phyloP scores from a whole-genome alignment of 2,888 invertebrate species.

The Agrochola lota region DNA sequence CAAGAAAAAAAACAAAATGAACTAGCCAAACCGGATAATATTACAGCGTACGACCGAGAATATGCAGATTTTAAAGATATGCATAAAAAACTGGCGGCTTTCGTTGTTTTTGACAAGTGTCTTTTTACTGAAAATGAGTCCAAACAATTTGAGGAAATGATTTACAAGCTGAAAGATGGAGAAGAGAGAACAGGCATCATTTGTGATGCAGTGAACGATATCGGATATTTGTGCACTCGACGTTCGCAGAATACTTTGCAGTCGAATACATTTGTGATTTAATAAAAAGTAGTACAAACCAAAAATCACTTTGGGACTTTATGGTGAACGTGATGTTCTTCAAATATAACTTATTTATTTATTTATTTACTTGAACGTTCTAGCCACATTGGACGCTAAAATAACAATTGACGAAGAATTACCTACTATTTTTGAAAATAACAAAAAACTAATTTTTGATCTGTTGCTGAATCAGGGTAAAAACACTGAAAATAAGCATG shows the following conservation, averaged over 20 bases:
- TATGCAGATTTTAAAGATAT: neutral
- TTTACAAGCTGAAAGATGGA: neutral
- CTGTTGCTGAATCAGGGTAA: neutral
- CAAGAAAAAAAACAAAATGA: constrained; percentile 15
- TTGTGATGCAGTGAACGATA: too few species aligned
- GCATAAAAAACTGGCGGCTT: constrained; percentile 18
- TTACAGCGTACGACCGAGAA: neutral
- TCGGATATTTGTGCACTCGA: too few species aligned
- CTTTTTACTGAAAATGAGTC: neutral
- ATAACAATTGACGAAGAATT: neutral
- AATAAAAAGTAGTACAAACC: too few species aligned
- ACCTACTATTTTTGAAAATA: neutral
- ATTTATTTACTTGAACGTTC: constrained; percentile 2
- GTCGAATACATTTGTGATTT: too few species aligned
- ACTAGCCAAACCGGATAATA: constrained; percentile 22
- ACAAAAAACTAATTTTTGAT: neutral
- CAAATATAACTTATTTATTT: neutral
- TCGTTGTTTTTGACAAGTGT: neutral
- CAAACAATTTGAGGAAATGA: neutral
- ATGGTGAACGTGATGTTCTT: too few species aligned
- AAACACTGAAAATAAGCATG: too few species aligned
- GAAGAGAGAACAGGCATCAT: too few species aligned
- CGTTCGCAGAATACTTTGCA: too few species aligned
- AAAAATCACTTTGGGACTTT: too few species aligned
- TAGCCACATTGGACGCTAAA: constrained; percentile 2